Evolutionary conservation across 1,140 invertebrate species (phyloP).

Genomic region (Lordiphosa collinella): DNA sequence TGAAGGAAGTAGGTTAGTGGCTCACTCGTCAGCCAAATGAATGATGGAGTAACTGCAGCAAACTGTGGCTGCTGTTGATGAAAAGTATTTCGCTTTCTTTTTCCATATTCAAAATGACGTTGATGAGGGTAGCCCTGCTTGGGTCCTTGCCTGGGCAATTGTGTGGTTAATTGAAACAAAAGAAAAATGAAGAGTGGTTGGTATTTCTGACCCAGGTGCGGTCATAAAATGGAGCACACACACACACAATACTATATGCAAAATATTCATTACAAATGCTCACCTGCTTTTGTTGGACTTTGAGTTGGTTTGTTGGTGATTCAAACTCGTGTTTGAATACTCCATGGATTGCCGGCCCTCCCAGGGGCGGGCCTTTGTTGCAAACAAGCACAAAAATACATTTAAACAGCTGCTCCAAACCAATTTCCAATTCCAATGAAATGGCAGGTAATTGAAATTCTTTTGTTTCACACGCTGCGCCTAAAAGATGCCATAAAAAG

Average conservation of each 20-base stretch:
- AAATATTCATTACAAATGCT: conserved; percentile 38
- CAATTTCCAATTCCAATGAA: conserved; percentile 13
- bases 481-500: conserved; percentile 64
- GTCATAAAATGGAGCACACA: conserved; percentile 59
- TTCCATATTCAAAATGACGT: not conserved
- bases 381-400: conserved; percentile 73
- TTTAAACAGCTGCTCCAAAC: conserved; percentile 72
- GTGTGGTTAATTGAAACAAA: conserved; percentile 69
- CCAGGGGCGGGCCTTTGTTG: conserved; percentile 76
- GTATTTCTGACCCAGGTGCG: conserved; percentile 49
- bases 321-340: conserved; percentile 78
- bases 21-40: conserved; percentile 71
- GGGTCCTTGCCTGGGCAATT: conserved; percentile 44
- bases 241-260: conserved; percentile 6
- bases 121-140: conserved; percentile 7
- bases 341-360: conserved; percentile 80
- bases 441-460: conserved; percentile 6
- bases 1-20: conserved; percentile 72
- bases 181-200: conserved; percentile 18
- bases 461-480: conserved; percentile 53
- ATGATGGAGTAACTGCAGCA: conserved; percentile 69
- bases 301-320: conserved; percentile 50
- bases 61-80: conserved; percentile 37
- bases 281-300: conserved; percentile 52
- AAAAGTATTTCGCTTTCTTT: conserved; percentile 27